Conservation (phyloP, 2,113 vertebrate genomes). For the Leptobrachium leishanense region DNA sequence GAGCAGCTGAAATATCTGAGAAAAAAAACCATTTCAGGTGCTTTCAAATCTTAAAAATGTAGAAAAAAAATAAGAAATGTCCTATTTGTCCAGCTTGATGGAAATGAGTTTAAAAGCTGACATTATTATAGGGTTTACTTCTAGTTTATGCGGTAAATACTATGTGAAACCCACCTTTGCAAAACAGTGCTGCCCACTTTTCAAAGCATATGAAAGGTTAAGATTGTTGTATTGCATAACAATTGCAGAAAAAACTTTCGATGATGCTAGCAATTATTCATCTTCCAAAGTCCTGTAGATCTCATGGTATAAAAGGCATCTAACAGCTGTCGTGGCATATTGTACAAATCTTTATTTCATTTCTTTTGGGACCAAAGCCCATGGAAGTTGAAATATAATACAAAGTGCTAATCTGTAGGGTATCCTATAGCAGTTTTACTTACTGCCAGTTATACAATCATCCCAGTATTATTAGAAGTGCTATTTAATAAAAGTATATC, state of each 20-base stretch:
- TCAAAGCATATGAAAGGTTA: not conserved
- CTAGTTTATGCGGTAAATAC: too few relatives aligned
- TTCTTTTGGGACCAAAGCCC: not conserved
- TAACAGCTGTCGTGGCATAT: slow-evolving; percentile 1
- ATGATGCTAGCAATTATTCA: not conserved
- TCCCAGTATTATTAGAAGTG: not conserved
- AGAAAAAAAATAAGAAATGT: too few relatives aligned
- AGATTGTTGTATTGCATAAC: not conserved
- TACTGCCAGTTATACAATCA: not conserved
- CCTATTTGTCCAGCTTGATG: too few relatives aligned
- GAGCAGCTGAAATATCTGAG: too few relatives aligned
- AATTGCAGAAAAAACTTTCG: not conserved
- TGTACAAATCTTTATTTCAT: slow-evolving; percentile 6
- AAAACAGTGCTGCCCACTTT: too few relatives aligned
- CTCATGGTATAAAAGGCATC: slow-evolving; percentile 1
- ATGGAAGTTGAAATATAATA: not conserved
- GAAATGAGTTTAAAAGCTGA: too few relatives aligned
- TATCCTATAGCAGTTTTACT: slow-evolving; percentile 4
- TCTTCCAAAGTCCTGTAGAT: not conserved
- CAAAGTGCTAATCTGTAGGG: not conserved
- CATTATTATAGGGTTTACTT: too few relatives aligned
- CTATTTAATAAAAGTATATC: not conserved
- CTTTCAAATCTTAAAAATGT: too few relatives aligned
- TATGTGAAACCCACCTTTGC: too few relatives aligned
- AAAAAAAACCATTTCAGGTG: too few relatives aligned